These are phyloP conservation scores for Drosophila arawakana DNA, from an alignment of 1,140 invertebrate species.

Conservation along the genomic window DNA sequence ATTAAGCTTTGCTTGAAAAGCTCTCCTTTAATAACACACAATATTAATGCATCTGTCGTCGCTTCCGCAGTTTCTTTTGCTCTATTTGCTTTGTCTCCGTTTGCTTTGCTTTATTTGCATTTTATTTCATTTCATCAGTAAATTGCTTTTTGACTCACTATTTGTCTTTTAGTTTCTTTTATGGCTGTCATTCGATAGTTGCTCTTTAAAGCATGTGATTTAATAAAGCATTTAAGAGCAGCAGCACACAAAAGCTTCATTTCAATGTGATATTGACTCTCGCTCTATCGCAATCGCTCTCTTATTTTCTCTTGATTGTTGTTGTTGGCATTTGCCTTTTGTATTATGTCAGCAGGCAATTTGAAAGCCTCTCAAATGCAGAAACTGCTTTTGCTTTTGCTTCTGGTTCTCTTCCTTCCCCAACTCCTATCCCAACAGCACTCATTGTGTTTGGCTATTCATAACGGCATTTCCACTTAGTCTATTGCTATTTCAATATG, in stretches of 20 bases:
- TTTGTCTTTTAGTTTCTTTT: slow-evolving; percentile 24
- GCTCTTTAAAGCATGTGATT: not conserved
- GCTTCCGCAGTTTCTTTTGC: slow-evolving; percentile 3
- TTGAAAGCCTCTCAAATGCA: slow-evolving; percentile 40
- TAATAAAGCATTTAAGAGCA: slow-evolving; percentile 1
- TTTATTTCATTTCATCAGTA: slow-evolving; percentile 58
- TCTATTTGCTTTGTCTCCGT: slow-evolving; percentile 28
- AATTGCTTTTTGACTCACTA: slow-evolving; percentile 57
- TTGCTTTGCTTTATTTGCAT: slow-evolving; percentile 35
- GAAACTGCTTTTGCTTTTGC: not conserved
- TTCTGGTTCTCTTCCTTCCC: slow-evolving; percentile 17
- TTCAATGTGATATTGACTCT: slow-evolving; percentile 16
- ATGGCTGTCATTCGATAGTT: not conserved
- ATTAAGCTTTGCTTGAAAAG: no score
- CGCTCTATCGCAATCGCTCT: not conserved
- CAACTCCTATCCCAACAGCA: not conserved
- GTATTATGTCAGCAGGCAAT: slow-evolving; percentile 37
- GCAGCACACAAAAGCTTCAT: slow-evolving; percentile 15
- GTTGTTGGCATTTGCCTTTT: slow-evolving; percentile 14
- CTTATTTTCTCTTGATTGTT: slow-evolving; percentile 7
- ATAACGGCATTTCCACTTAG: slow-evolving; percentile 63
- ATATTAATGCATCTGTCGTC: not conserved
- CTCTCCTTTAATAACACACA: not conserved
- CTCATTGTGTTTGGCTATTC: slow-evolving; percentile 32
- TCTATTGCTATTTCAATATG: slow-evolving; percentile 33